Base-by-base conservation (phyloP, 2,797 vertebrate species). In the Platalea minor region DNA sequence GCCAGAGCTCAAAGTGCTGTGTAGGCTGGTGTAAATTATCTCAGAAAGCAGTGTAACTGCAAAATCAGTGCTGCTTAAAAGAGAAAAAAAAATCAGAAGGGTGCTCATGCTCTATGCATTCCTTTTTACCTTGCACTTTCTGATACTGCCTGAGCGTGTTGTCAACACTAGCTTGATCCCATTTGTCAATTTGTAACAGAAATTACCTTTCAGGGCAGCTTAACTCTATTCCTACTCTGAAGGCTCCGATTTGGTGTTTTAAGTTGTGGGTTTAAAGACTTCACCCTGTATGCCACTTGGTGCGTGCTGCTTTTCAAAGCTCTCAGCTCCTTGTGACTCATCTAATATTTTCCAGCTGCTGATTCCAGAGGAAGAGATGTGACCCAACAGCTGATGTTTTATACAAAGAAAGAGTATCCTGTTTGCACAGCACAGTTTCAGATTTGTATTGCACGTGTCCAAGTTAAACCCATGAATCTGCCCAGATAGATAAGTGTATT, bases 281-380 rank as follows among this genome's bases (percentile, higher is more conserved):
- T 65, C n/a, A 82, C 13, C 11, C 35, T 76, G 25, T 74, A 72
- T 72, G 16, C 69, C 65, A 69, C 35, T 94, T 72, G 14, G 31
- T 76, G 28, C 8, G 2, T n/a, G 43, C 39, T 87, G 57, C 69
- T 82, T 86, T 95, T 60, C 88, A 90, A 82, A 94, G 28, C 67
- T 86, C 46, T 65, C 89, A 77, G 2, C 45, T 70, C 64, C 74
- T 90, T 77, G 56, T 96, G 94, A 96, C 74, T 95, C 90, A 96
- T 91, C 59, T 94, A 90, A 94, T 93, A 76, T 85, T 95, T 94
- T 94, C 90, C 96, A 96, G 77, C 94, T 95, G 91, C 78, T 64
- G 82, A 90, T 96, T 91, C 82, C 85, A 93, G 77, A 93, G 93
- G 89, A 97, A 96, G 48, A 95, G 48, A 95, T 74, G 63, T 85